Evolutionary conservation across 2,888 invertebrate species (phyloP).

Genomic region (Lapara coniferarum): DNA sequence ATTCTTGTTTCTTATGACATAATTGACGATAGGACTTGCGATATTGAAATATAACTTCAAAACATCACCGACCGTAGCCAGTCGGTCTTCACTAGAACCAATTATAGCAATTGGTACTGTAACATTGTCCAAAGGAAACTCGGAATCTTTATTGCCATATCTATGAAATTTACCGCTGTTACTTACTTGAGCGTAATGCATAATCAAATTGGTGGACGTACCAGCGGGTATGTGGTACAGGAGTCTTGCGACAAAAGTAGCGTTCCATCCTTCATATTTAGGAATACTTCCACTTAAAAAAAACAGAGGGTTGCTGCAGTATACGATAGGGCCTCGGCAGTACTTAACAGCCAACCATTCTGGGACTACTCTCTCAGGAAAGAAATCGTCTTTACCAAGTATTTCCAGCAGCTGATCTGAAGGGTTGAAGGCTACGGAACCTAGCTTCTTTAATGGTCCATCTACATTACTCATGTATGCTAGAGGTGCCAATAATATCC

Average conservation of each 20-base stretch:
- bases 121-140: slow-evolving; percentile 51
- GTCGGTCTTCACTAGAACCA: slow-evolving; percentile 61
- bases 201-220: slow-evolving; percentile 61
- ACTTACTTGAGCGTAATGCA: slow-evolving; percentile 63
- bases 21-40: slow-evolving; percentile 59
- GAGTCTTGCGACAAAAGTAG: slow-evolving; percentile 53
- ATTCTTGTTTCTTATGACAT: slow-evolving; percentile 54
- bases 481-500: slow-evolving; percentile 62
- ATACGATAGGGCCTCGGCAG: slow-evolving; percentile 53
- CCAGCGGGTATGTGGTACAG: slow-evolving; percentile 65
- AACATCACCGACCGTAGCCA: slow-evolving; percentile 58
- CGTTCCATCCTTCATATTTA: slow-evolving; percentile 40
- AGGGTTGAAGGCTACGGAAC: slow-evolving; percentile 42
- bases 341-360: slow-evolving; percentile 52
- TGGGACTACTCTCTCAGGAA: slow-evolving; percentile 57
- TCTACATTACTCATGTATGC: slow-evolving; percentile 57
- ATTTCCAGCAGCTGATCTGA: slow-evolving; percentile 48
- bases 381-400: slow-evolving; percentile 57
- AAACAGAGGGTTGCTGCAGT: slow-evolving; percentile 64
- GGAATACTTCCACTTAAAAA: slow-evolving; percentile 59
- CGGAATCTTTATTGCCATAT: slow-evolving; percentile 45
- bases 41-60: slow-evolving; percentile 57
- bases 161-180: slow-evolving; percentile 61
- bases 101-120: slow-evolving; percentile 60
- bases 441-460: slow-evolving; percentile 56